Percentiles rank a stretch among this genome's conserved stretches.
Evolutionary conservation across 2,888 invertebrate genomes (phyloP).

Genomic region (Latrodectus hesperus): DNA sequence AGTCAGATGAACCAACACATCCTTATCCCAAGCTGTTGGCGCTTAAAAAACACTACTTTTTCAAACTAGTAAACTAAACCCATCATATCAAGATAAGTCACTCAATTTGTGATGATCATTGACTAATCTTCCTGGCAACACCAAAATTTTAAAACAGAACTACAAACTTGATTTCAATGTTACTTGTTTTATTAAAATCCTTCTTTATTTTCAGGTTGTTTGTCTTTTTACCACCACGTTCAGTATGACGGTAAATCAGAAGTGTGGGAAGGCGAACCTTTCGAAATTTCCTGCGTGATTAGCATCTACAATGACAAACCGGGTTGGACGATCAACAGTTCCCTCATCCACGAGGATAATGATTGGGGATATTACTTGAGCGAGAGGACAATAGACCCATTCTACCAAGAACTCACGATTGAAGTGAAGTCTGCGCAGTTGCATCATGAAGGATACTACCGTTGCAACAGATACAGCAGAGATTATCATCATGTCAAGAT

Average conservation of each 20-base stretch:
- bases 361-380: constrained; percentile 33
- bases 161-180: too few relatives aligned
- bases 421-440: constrained; percentile 34
- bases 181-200: neutral
- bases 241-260: constrained; percentile 23
- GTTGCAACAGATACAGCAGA: constrained; percentile 62
- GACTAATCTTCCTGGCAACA: too few relatives aligned
- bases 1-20: too few relatives aligned
- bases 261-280: constrained; percentile 50
- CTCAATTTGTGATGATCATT: too few relatives aligned
- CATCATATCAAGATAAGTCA: too few relatives aligned
- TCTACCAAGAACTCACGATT: constrained; percentile 30
- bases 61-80: too few relatives aligned
- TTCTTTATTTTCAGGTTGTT: constrained; percentile 13
- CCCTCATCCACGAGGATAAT: constrained; percentile 28
- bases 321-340: constrained; percentile 50
- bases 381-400: constrained; percentile 7
- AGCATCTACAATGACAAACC: constrained; percentile 1
- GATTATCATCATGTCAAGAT: constrained; percentile 49
- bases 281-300: constrained; percentile 44
- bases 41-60: too few relatives aligned
- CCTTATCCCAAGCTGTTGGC: too few relatives aligned
- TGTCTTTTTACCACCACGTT: constrained; percentile 13
- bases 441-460: constrained; percentile 53
- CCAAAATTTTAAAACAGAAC: too few relatives aligned